These are phyloP conservation scores for Drosophila neotestacea DNA, from an alignment of 2,888 invertebrate genomes.

Conservation along the genomic window DNA sequence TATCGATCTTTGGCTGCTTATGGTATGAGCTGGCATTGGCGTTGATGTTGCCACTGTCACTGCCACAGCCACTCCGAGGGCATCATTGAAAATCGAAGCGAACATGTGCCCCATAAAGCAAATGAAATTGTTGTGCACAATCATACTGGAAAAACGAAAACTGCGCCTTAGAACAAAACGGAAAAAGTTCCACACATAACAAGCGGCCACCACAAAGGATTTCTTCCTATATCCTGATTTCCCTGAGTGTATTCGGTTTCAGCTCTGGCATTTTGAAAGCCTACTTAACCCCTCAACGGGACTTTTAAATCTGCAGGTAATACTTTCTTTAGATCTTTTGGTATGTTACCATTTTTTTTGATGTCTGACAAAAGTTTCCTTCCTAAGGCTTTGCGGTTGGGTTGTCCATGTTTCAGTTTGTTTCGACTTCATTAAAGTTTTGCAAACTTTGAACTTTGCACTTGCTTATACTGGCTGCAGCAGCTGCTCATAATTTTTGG, in stretches of 20 bases:
- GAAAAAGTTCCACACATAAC: slow-evolving; percentile 84
- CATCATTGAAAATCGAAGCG: slow-evolving; percentile 62
- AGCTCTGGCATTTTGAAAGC: slow-evolving; percentile 18
- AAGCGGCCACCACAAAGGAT: slow-evolving; percentile 30
- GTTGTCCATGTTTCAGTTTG: slow-evolving; percentile 24
- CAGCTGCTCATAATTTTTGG: slow-evolving; percentile 48
- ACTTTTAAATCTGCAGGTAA: slow-evolving; percentile 45
- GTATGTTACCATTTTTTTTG: not conserved
- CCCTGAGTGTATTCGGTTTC: slow-evolving; percentile 22
- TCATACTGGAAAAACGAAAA: slow-evolving; percentile 84
- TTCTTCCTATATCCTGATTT: not conserved
- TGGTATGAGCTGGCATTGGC: slow-evolving; percentile 32
- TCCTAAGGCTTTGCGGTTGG: not conserved
- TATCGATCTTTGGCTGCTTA: slow-evolving; percentile 23
- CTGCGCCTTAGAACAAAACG: slow-evolving; percentile 83
- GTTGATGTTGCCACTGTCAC: slow-evolving; percentile 43
- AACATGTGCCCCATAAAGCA: slow-evolving; percentile 84
- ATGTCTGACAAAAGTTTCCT: slow-evolving; percentile 26
- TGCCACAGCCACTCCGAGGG: slow-evolving; percentile 51
- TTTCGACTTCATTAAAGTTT: slow-evolving; percentile 63
- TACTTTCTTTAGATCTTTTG: not conserved
- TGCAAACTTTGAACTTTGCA: slow-evolving; percentile 56
- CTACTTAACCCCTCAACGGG: not conserved
- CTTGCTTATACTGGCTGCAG: slow-evolving; percentile 39
- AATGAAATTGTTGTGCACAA: slow-evolving; percentile 80